Evolutionary conservation across 1,140 invertebrate genomes (phyloP).

Genomic region (Drosophila ananassae): DNA sequence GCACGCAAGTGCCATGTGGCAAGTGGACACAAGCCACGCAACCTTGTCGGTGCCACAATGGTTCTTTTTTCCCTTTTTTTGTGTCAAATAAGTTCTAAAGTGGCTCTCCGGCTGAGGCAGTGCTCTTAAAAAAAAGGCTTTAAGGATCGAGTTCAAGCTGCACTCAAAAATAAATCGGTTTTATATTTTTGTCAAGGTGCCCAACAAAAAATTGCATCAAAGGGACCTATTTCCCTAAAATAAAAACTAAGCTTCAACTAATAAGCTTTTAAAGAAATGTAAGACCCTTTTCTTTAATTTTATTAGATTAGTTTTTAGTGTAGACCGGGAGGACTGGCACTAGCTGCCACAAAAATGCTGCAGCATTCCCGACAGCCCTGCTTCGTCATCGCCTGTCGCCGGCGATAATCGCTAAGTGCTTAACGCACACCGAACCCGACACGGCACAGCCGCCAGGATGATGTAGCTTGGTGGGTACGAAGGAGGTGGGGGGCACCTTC

Average conservation of each 20-base stretch:
- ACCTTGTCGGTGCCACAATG: conserved; percentile 42
- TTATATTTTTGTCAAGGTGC: not conserved
- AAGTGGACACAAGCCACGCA: conserved; percentile 46
- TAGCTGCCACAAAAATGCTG: conserved; percentile 39
- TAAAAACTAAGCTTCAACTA: not conserved
- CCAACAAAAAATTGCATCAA: not conserved
- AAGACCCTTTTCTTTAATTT: not conserved
- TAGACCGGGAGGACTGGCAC: not conserved
- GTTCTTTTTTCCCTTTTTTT: conserved; percentile 5
- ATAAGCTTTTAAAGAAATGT: not conserved
- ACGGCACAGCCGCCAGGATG: conserved; percentile 29
- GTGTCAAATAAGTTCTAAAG: conserved; percentile 36
- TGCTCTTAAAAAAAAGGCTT: conserved; percentile 22
- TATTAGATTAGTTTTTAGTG: conserved; percentile 9
- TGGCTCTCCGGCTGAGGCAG: conserved; percentile 30
- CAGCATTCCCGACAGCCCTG: conserved; percentile 43
- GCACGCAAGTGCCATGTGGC: conserved; percentile 48
- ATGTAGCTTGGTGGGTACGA: not conserved
- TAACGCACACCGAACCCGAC: conserved; percentile 49
- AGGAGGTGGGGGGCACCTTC: not conserved
- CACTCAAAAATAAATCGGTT: not conserved
- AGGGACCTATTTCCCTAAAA: not conserved
- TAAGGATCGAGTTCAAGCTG: conserved; percentile 9
- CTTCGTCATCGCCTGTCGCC: conserved; percentile 68
- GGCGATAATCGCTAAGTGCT: conserved; percentile 67